Evolutionary conservation across 2,888 invertebrate genomes (phyloP).

Genomic region (Caenorhabditis wallacei): DNA sequence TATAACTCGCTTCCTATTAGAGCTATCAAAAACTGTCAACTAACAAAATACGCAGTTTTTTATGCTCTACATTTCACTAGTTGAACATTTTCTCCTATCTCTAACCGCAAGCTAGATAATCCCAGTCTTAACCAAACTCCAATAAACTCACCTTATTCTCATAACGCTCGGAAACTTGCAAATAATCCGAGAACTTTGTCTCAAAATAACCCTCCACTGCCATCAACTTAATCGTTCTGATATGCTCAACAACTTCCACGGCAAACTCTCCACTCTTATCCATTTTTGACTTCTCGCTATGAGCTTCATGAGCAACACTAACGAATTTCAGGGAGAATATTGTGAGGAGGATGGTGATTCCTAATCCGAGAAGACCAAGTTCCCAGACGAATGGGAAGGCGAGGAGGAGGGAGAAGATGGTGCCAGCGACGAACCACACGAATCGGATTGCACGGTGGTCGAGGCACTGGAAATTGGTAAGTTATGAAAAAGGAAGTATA

Average conservation of each 20-base stretch:
- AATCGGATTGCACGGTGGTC: constrained; percentile 72
- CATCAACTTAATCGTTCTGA: constrained; percentile 84
- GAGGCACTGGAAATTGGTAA: constrained; percentile 62
- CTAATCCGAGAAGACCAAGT: constrained; percentile 56
- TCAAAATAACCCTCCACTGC: constrained; percentile 83
- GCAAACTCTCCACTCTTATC: constrained; percentile 78
- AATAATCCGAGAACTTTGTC: constrained; percentile 77
- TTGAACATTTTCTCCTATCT: no score
- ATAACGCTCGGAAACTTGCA: constrained; percentile 49
- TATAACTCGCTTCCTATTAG: no score
- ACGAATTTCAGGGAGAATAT: constrained; percentile 58
- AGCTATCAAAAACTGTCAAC: no score
- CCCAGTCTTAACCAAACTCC: not conserved
- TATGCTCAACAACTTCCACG: constrained; percentile 84
- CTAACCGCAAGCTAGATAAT: no score
- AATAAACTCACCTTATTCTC: constrained; percentile 47
- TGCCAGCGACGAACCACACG: constrained; percentile 64
- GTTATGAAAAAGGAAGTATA: not conserved
- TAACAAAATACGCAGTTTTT: no score
- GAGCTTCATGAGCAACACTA: constrained; percentile 47
- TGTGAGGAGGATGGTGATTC: constrained; percentile 60
- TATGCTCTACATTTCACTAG: no score
- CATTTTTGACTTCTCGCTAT: constrained; percentile 60
- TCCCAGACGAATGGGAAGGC: constrained; percentile 71
- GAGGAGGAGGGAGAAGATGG: constrained; percentile 62